Evolutionary conservation across 2,797 vertebrate genomes (phyloP).

Genomic region (Cyprinella venusta): DNA sequence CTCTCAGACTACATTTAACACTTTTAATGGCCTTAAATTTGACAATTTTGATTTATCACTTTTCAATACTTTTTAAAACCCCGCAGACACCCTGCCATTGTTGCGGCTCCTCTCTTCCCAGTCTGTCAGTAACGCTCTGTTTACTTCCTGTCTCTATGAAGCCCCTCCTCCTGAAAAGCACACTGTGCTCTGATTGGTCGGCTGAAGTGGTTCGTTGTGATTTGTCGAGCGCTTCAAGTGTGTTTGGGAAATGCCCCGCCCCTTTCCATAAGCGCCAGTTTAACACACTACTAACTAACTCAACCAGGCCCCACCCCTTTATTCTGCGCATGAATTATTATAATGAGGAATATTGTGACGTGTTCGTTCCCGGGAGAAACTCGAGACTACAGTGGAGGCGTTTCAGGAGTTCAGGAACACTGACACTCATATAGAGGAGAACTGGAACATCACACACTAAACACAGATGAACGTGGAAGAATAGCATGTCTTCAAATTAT

Average conservation of each 20-base stretch:
- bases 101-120: too few relatives aligned
- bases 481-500: too few relatives aligned
- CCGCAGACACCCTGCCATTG: too few relatives aligned
- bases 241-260: background rate
- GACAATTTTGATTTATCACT: too few relatives aligned
- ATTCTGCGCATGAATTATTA: accelerated
- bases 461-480: background rate
- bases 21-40: too few relatives aligned
- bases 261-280: background rate
- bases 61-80: too few relatives aligned
- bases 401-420: background rate
- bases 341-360: background rate
- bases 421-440: background rate
- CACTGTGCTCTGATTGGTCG: background rate
- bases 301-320: background rate
- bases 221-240: background rate
- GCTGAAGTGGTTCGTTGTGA: background rate
- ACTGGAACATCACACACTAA: background rate
- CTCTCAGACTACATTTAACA: too few relatives aligned
- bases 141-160: background rate
- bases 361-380: background rate
- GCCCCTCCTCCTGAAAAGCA: too few relatives aligned
- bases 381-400: background rate
- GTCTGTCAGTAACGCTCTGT: too few relatives aligned
- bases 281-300: background rate